These are phyloP conservation scores for Galerucella calmariensis DNA, from an alignment of 2,888 invertebrate species.

Conservation along the genomic window DNA sequence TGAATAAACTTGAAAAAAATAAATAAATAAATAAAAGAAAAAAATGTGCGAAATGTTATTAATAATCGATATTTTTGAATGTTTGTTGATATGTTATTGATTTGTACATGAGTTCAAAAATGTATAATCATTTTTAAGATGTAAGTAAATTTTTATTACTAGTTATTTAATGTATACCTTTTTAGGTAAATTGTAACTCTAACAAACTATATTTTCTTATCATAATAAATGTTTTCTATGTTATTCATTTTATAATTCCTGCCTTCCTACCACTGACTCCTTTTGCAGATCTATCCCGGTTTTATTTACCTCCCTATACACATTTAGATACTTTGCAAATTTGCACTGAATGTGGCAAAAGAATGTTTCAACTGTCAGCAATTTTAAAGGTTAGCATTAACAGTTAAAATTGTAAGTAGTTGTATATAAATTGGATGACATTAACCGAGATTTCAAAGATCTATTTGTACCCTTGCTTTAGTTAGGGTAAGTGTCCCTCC, in stretches of 20 bases:
- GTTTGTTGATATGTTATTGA: constrained; percentile 48
- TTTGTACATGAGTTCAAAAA: constrained; percentile 55
- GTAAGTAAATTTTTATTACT: constrained; percentile 61
- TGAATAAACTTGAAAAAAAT: constrained; percentile 2
- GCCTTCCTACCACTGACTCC: not conserved
- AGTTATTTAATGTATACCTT: constrained; percentile 58
- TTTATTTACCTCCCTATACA: too few species aligned
- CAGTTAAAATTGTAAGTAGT: too few species aligned
- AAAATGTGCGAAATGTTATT: constrained; percentile 37
- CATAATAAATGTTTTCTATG: constrained; percentile 56
- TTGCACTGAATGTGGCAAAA: too few species aligned
- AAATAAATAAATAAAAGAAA: not conserved
- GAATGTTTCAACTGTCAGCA: too few species aligned
- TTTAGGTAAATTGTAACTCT: constrained; percentile 55
- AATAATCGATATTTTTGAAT: constrained; percentile 43
- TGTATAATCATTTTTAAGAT: constrained; percentile 57
- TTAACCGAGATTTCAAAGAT: too few species aligned
- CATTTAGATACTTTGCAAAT: too few species aligned
- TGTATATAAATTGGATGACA: too few species aligned
- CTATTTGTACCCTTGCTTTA: too few species aligned
- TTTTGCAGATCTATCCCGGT: not conserved
- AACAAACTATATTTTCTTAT: constrained; percentile 60
- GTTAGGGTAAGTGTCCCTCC: too few species aligned
- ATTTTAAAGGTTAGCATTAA: too few species aligned
- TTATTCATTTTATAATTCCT: constrained; percentile 25